Evolutionary conservation across 2,888 invertebrate species (phyloP).

Genomic region (Stenodema calcarata): DNA sequence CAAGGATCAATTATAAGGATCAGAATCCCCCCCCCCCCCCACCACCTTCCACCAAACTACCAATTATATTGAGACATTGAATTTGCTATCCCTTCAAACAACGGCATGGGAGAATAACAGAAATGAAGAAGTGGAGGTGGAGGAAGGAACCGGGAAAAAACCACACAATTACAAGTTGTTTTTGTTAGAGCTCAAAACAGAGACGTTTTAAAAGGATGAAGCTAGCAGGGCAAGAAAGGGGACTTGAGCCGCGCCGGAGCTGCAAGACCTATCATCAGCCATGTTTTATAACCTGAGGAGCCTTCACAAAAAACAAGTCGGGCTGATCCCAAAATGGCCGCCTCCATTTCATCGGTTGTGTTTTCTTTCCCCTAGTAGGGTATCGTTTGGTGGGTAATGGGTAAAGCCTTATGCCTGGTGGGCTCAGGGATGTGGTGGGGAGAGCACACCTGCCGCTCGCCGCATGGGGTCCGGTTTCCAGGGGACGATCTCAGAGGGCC

Average conservation of each 20-base stretch:
- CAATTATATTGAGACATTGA: neutral
- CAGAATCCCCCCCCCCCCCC: neutral
- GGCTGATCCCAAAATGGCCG: conserved; percentile 48
- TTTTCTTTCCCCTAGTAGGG: neutral
- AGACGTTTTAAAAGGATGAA: conserved; percentile 38
- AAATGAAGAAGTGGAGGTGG: neutral
- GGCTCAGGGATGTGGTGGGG: neutral
- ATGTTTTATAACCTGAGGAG: conserved; percentile 47
- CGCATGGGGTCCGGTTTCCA: neutral
- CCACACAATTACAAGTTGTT: conserved; percentile 26
- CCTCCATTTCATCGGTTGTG: conserved; percentile 46
- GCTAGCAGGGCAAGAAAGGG: neutral
- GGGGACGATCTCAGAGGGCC: neutral
- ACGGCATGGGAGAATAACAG: neutral
- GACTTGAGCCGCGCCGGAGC: neutral
- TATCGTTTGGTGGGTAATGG: neutral
- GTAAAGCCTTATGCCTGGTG: neutral
- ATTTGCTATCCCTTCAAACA: neutral
- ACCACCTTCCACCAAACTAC: neutral
- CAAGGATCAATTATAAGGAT: neutral
- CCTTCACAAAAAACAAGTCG: conserved; percentile 34
- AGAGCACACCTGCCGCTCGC: conserved; percentile 6
- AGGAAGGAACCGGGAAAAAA: neutral
- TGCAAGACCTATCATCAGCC: conserved; percentile 48
- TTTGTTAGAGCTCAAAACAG: conserved; percentile 22